Percentiles rank a stretch among this genome's conserved stretches.
These are phyloP conservation scores for Desoria tigrina DNA, from an alignment of 2,888 invertebrate species.

Conservation along the genomic window DNA sequence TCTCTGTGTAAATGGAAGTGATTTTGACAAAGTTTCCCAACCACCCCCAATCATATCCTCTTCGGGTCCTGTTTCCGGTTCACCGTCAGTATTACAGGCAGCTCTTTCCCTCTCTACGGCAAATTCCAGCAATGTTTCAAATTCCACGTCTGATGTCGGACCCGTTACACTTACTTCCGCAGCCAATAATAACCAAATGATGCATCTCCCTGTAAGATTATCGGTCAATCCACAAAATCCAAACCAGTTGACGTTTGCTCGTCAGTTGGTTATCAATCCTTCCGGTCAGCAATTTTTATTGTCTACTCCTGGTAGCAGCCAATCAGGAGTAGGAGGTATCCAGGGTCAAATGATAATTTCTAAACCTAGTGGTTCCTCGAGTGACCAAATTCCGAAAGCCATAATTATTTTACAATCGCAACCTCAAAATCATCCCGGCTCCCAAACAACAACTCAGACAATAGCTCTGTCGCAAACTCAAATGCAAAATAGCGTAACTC, in stretches of 20 bases:
- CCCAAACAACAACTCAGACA: slow-evolving; percentile 6
- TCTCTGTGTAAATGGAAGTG: slow-evolving; percentile 30
- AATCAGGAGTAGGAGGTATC: slow-evolving; percentile 25
- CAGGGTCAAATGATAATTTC: slow-evolving; percentile 52
- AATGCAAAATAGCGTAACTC: neutral
- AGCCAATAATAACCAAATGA: slow-evolving; percentile 28
- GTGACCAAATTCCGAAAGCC: slow-evolving; percentile 50
- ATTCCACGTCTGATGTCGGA: slow-evolving; percentile 3
- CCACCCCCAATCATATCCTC: neutral
- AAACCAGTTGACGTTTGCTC: slow-evolving; percentile 47
- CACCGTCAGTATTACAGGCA: neutral
- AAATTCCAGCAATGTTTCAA: slow-evolving; percentile 6
- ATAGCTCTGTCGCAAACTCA: neutral
- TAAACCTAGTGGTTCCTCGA: slow-evolving; percentile 35
- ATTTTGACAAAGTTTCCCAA: neutral
- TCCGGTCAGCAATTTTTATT: slow-evolving; percentile 52
- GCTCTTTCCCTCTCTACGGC: slow-evolving; percentile 8
- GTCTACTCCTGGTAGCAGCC: slow-evolving; percentile 38
- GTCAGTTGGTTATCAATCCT: slow-evolving; percentile 51
- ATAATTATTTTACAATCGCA: slow-evolving; percentile 50
- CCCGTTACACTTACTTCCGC: slow-evolving; percentile 11
- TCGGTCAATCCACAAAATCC: slow-evolving; percentile 45
- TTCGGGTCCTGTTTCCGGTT: slow-evolving; percentile 13
- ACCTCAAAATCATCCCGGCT: neutral
- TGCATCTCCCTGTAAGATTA: slow-evolving; percentile 23